Percentiles rank a stretch among this genome's conserved stretches.
phyloP scores from a whole-genome alignment of 2,888 invertebrate species.

The Zonitis immaculata region DNA sequence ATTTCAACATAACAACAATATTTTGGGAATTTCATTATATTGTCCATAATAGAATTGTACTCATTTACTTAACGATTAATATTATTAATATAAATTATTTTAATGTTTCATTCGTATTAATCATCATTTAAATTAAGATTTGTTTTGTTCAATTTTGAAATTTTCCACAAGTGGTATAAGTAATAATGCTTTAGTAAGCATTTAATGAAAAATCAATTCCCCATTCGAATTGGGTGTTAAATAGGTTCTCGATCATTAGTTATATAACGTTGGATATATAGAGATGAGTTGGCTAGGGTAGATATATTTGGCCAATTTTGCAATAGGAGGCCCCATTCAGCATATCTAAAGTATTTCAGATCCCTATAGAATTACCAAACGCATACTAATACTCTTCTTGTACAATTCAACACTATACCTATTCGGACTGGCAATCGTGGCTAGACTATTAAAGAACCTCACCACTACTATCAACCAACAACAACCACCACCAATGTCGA shows the following conservation, averaged over 20 bases:
- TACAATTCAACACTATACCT: not conserved
- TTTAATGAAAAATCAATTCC: slow-evolving; percentile 25
- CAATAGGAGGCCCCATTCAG: slow-evolving; percentile 21
- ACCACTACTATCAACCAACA: not conserved
- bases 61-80: slow-evolving; percentile 15
- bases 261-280: slow-evolving; percentile 23
- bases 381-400: not conserved
- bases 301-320: slow-evolving; percentile 10
- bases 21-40: slow-evolving; percentile 29
- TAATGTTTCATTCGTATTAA: too few relatives aligned
- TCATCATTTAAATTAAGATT: too few relatives aligned
- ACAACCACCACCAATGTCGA: not conserved
- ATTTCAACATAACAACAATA: slow-evolving; percentile 20
- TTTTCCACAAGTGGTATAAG: too few relatives aligned
- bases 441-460: not conserved
- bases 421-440: not conserved
- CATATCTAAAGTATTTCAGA: slow-evolving; percentile 21
- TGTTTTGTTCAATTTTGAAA: too few relatives aligned
- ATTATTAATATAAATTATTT: slow-evolving; percentile 16
- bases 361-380: slow-evolving; percentile 8
- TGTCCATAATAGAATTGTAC: slow-evolving; percentile 11
- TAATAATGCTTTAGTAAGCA: slow-evolving; percentile 12
- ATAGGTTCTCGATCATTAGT: slow-evolving; percentile 26
- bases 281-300: slow-evolving; percentile 23
- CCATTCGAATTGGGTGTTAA: slow-evolving; percentile 21